These are phyloP conservation scores for Pseudotriccus pelzelni DNA, from an alignment of 2,797 vertebrate species.

Conservation along the genomic window DNA sequence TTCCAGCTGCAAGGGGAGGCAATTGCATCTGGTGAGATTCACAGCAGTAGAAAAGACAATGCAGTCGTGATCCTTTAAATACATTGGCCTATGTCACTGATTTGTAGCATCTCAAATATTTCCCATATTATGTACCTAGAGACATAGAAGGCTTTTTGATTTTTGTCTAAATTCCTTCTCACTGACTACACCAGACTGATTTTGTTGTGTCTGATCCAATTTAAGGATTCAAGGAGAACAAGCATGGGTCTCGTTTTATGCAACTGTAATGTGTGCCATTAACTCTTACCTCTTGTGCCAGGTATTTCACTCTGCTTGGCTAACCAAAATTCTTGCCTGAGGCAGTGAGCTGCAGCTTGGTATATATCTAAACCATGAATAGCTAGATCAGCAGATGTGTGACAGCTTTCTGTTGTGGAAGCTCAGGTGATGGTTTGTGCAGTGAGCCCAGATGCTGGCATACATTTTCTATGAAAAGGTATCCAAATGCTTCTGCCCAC, in stretches of 20 bases:
- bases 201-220: background rate
- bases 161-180: background rate
- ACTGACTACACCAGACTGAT: background rate
- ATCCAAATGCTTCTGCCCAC: background rate
- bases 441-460: background rate
- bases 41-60: background rate
- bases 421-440: background rate
- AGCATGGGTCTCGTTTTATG: background rate
- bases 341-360: background rate
- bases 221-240: background rate
- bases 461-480: background rate
- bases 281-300: background rate
- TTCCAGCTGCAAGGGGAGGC: background rate
- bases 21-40: background rate
- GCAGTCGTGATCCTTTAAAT: background rate
- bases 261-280: background rate
- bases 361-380: background rate
- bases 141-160: background rate
- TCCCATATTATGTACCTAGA: background rate
- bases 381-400: background rate
- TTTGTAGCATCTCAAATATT: background rate
- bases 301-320: background rate
- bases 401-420: constrained; percentile 1
- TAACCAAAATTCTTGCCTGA: background rate
- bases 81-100: background rate